Evolutionary conservation across 2,888 invertebrate genomes (phyloP), one percentile per base, ranked within the genome.

Genomic region (Lutraria lutraria): DNA sequence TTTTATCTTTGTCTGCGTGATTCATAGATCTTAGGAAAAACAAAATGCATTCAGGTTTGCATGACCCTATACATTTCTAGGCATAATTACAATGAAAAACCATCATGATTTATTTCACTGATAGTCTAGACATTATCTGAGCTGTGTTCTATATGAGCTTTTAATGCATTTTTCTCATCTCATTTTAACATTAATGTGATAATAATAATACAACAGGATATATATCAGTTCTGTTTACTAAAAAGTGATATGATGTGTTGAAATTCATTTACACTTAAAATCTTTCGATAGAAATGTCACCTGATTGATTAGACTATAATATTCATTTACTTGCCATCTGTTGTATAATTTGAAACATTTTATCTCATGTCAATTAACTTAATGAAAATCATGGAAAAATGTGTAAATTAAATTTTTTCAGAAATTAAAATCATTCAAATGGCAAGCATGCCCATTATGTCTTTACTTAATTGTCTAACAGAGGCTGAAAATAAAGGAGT

Each of bases 141-240:
- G 76, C 31, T 68, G 31, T 19, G 25, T 76, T 31, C 25, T 31
- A 4, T 76, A 76, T 76, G 25, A 34, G 31, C 31, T 31, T 76
- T 34, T 76, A 76, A 76, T 76, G 76, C 19, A 34, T 76, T 76
- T 76, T 76, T 76, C 34, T 76, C 76, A 76, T 34, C 76, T 76
- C 31, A 34, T 76, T 76, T 13, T 31, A 34, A 76, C 76, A 34
- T 31, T 76, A 34, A 16, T 76, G 76, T 16, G 31, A 31, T 76
- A 76, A 34, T 76, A 76, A 76, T 76, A 76, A 31, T n/a, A 16
- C 34, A 31, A 31, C 25, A 15, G 29, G 76, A 76, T 34, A 34
- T 76, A 16, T 76, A 76, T 76, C 34, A 1, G 16, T 76, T 76
- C 76, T 19, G 6, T 25, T 34, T 21, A 25, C 31, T 76, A n/a